Evolutionary conservation across 2,113 vertebrate genomes (phyloP), one percentile per base, ranked within the genome.

Genomic region (Myrmecobius fasciatus): DNA sequence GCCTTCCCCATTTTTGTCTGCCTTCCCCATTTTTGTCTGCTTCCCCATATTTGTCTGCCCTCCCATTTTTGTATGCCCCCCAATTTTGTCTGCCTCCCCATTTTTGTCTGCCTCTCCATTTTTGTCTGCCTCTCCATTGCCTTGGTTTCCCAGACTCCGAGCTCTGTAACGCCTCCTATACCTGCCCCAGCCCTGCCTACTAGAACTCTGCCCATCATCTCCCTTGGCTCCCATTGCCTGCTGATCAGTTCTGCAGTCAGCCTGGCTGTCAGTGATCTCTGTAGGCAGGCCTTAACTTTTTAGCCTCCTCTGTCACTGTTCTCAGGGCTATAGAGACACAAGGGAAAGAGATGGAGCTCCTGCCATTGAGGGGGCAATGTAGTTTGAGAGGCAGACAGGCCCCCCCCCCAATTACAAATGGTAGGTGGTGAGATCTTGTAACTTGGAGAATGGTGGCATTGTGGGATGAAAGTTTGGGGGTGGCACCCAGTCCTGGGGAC

Each of bases 401-500:
- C n/a, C 9, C 26, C 54, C 54, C 54, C 26, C 54, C 10, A 56
- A 8, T 56, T 56, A 56, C 25, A 56, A 28, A 26, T 56, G 26
- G 54, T 28, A 56, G 54, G 54, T 28, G 26, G 54, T 56, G 26
- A 10, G 54, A 56, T 10, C 53, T n/a, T 24, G 53, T 8, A 54
- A 24, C 53, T 25, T 54, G 25, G 53, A 24, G 94, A 94, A 91
- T 43, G 91, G 49, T 26, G 60, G 95, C 75, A 31, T 89, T 47
- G 20, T 25, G n/a, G n/a, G 22, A 25, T 47, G 20, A 12, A 89
- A 43, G 43, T 4, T 8, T 47, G 1, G 25, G 46, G 43, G 20
- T 3, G 17, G 17, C 20, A 46, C 88, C n/a, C 47, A 43, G 88
- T 17, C n/a, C 88, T 89, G n/a, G 43, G 36, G 10, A 60, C 31